A percentile compares a stretch with the other conserved stretches of the same genome.
phyloP scores from a whole-genome alignment of 2,888 invertebrate species.

The Acanthoscelides obtectus region DNA sequence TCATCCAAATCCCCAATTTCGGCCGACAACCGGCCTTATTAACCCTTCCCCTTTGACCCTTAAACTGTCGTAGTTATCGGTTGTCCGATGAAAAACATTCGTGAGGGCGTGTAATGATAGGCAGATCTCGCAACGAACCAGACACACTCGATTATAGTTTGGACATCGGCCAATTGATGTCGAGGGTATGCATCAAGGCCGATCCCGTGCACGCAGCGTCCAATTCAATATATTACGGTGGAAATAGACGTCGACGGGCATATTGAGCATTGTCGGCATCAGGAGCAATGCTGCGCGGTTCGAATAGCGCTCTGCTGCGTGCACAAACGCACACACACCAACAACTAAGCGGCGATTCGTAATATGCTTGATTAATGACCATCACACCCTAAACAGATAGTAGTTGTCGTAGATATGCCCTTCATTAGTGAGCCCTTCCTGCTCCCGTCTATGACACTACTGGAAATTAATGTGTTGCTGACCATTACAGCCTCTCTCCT shows the following conservation, averaged over 20 bases:
- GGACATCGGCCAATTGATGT: background rate
- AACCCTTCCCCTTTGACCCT: too few species aligned
- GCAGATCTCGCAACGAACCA: too few species aligned
- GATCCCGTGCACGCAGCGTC: background rate
- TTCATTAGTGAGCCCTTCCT: constrained; percentile 18
- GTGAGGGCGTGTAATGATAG: too few species aligned
- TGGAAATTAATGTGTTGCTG: constrained; percentile 24
- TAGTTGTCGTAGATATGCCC: constrained; percentile 20
- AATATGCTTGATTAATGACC: constrained; percentile 27
- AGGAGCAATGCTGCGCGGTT: background rate
- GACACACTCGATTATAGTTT: background rate
- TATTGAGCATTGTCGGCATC: background rate
- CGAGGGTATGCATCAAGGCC: background rate
- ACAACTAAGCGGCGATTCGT: constrained; percentile 26
- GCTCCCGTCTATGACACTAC: background rate
- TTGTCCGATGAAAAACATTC: too few species aligned
- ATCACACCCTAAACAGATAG: constrained; percentile 23
- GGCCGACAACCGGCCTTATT: too few species aligned
- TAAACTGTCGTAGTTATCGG: too few species aligned
- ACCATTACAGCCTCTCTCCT: constrained; percentile 13
- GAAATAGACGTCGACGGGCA: background rate
- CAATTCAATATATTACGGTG: background rate
- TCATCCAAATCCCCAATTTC: too few species aligned
- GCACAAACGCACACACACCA: background rate
- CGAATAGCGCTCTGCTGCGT: background rate